Conservation (phyloP, 2,113 vertebrate genomes). For the Phalacrocorax aristotelis region DNA sequence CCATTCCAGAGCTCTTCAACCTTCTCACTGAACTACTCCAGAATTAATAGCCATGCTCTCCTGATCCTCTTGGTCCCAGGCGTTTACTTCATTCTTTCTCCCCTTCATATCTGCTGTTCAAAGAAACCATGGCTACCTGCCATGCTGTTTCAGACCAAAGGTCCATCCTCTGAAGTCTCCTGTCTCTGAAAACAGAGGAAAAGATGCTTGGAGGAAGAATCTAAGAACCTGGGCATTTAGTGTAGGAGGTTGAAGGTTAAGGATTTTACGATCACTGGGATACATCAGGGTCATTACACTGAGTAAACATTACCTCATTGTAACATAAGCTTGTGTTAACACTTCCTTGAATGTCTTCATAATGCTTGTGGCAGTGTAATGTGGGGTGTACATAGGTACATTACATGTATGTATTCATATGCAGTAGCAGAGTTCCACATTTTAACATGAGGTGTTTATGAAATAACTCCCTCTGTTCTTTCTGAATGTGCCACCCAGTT, state of each 20-base stretch:
- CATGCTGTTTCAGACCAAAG: neutral
- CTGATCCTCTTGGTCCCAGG: neutral
- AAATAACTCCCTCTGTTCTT: neutral
- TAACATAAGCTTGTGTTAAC: neutral
- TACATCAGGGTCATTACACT: neutral
- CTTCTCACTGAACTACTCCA: neutral
- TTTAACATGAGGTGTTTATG: neutral
- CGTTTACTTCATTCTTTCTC: neutral
- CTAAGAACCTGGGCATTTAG: neutral
- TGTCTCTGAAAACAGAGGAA: neutral
- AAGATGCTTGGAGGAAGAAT: neutral
- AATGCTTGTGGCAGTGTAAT: neutral
- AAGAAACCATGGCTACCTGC: neutral
- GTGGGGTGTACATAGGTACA: accelerated
- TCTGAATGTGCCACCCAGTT: neutral
- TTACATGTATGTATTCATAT: neutral
- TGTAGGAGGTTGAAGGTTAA: neutral
- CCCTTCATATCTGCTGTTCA: neutral
- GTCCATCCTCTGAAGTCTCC: neutral
- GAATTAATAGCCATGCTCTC: neutral
- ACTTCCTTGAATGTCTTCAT: neutral
- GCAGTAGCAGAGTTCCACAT: neutral
- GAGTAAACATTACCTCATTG: neutral
- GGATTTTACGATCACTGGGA: neutral
- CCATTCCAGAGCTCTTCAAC: accelerated